A percentile compares a stretch with the other conserved stretches of the same genome.
phyloP scores from a whole-genome alignment of 2,797 vertebrate species.

The Melanotaenia boesemani region DNA sequence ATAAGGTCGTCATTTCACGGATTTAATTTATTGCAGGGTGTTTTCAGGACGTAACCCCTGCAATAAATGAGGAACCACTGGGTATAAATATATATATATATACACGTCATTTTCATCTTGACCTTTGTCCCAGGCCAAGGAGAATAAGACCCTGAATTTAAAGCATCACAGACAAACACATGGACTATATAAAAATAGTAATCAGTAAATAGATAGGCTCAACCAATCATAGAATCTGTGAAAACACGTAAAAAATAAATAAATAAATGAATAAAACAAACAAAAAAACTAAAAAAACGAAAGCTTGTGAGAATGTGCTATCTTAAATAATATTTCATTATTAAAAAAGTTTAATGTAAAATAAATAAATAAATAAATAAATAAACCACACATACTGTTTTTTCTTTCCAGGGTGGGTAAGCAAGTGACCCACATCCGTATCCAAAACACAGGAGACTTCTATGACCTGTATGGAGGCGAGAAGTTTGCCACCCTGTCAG shows the following conservation, averaged over 20 bases:
- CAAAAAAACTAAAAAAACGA: too few relatives aligned
- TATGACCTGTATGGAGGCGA: slow-evolving; percentile 98
- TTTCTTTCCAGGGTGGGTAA: slow-evolving; percentile 86
- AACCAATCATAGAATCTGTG: too few relatives aligned
- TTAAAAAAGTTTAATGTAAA: background rate
- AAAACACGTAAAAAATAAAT: too few relatives aligned
- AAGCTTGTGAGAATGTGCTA: too few relatives aligned
- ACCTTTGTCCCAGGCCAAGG: background rate
- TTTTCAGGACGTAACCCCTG: too few relatives aligned
- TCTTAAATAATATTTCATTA: background rate
- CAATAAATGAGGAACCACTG: too few relatives aligned
- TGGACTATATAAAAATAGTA: background rate
- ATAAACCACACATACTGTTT: background rate
- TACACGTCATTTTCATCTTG: background rate
- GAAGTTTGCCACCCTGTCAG: slow-evolving; percentile 95
- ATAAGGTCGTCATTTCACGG: too few relatives aligned
- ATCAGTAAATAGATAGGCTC: background rate
- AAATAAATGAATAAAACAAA: too few relatives aligned
- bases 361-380: background rate
- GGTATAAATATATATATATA: too few relatives aligned
- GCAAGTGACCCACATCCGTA: slow-evolving; percentile 94
- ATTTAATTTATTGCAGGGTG: too few relatives aligned
- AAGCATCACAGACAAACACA: background rate
- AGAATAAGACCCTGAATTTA: background rate
- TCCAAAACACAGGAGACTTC: slow-evolving; percentile 97